Conservation (phyloP, 2,113 vertebrate species). For the Clarias batrachus region DNA sequence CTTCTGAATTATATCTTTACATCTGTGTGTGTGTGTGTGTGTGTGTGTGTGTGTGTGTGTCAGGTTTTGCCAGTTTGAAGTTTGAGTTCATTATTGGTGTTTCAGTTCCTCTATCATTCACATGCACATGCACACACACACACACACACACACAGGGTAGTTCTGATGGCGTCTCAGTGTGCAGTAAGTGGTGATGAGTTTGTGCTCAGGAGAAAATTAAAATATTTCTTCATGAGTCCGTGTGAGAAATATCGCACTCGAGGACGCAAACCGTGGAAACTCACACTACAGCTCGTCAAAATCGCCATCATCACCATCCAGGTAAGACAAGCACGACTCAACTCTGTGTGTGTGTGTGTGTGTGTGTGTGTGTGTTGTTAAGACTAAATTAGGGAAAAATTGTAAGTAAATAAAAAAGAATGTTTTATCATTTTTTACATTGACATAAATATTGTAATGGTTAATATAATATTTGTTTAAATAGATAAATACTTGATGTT, state of each 20-base stretch:
- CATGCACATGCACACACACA: neutral
- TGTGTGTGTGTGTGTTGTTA: neutral
- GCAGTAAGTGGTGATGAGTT: neutral
- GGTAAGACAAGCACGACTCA: slow-evolving; percentile 66
- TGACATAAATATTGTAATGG: too few relatives aligned
- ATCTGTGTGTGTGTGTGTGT: neutral
- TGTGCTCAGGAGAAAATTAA: slow-evolving; percentile 84
- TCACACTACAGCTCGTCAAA: slow-evolving; percentile 88
- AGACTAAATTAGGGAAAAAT: neutral
- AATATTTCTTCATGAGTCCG: slow-evolving; percentile 96
- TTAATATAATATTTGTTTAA: too few relatives aligned
- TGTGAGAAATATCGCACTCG: slow-evolving; percentile 93
- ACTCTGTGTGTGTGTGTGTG: neutral
- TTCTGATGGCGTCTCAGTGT: neutral
- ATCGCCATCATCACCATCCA: slow-evolving; percentile 88
- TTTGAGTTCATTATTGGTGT: neutral
- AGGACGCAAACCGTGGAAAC: slow-evolving; percentile 92
- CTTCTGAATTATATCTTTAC: slow-evolving; percentile 3
- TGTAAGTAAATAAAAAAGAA: neutral
- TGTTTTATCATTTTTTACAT: neutral
- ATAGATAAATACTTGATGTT: too few relatives aligned
- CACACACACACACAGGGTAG: neutral
- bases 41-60: slow-evolving; percentile 15
- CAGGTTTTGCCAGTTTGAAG: slow-evolving; percentile 1
- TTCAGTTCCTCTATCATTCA: slow-evolving; percentile 1